Evolutionary conservation across 1,140 invertebrate species (phyloP), one percentile per base, ranked within the genome.

Genomic region (Sitodiplosis mosellana): DNA sequence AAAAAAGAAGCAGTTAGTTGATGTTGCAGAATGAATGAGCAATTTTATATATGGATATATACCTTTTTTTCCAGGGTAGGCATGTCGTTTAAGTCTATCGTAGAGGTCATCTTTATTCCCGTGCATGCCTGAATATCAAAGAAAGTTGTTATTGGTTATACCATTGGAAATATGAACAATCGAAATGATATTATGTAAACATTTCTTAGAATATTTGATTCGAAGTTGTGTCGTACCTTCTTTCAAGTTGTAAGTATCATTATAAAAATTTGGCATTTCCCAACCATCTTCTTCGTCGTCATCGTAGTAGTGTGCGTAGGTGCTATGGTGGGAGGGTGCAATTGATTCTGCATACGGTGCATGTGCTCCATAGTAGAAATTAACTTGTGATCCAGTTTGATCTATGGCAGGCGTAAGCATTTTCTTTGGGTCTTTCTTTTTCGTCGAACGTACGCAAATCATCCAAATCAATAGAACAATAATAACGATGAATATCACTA

Each of bases 231-330:
- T 27, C 34, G 87, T 69, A 66, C 84, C 86, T 70, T 88, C 84
- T 73, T 92, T 93, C 87, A 92, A 91, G n/a, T n/a, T 27, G 57
- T 92, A 93, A 15, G 88, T 91, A 69, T 94, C 89, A 65, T 93
- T 93, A 64, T 94, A 94, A 63, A 93, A 93, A 64, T 93, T 93
- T 0, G 90, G 89, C 89, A 94, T 93, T 60, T 93, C 89, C 88
- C 89, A 93, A 12, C 88, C 89, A 54, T 92, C 88, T 60, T 93
- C 90, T 60, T 94, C 90, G 54, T 90, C 86, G 58, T 88, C 85
- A 61, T 88, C 85, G 56, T 93, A 94, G 63, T 93, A 94, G 62
- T 93, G 89, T 15, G 89, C 89, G 60, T 94, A 94, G 0, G 87
- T 92, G 34, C 87, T 91, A 58, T 94, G 89, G 65, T 93, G 88